Base-by-base conservation (phyloP, 2,113 vertebrate species). In the Talpa occidentalis region DNA sequence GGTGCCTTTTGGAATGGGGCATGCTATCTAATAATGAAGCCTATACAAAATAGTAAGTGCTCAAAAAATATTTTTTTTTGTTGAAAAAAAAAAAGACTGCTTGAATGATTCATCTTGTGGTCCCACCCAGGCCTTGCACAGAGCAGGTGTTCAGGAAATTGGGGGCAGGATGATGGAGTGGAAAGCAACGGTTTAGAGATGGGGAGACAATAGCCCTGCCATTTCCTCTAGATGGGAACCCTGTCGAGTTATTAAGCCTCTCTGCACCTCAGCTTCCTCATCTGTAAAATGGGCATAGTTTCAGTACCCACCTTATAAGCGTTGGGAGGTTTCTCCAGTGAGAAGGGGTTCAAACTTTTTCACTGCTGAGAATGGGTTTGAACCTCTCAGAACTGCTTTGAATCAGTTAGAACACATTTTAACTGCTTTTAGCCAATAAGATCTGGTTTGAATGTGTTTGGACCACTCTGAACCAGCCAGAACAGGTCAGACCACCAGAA, bases 61-160 rank as follows among this genome's bases (percentile, higher is more conserved):
- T 91, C 26, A 28, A 82, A n/a, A 82, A 83, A n/a, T n/a, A n/a
- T n/a, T 49, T 32, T 30, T 62, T 62, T 62, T 10, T 54, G 24
- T 86, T 74, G 80, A 66, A 72, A 28, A 93, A 60, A 35, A 49
- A 64, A 86, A 44, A 44, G 54, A 92, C 87, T 95, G 67, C 60
- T 67, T 32, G 72, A 93, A 95, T 97, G 97, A 96, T 86, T 96
- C 95, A 96, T 91, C 60, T 85, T 62, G 4, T 1, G 56, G 83
- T 77, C 26, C 35, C 62, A 37, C 70, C 37, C 74, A 32, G 47
- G 85, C 83, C 76, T 37, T 35, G 70, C 28, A 17, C 64, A 56
- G 79, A 83, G 77, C 95, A 96, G 97, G 95, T 97, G 97, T 72
- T 95, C 96, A 94, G 95, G 94, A 97, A 96, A 73, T 6, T 62